Evolutionary conservation across 2,888 invertebrate species (phyloP), one percentile per base, ranked within the genome.

Genomic region (Leucoma salicis): DNA sequence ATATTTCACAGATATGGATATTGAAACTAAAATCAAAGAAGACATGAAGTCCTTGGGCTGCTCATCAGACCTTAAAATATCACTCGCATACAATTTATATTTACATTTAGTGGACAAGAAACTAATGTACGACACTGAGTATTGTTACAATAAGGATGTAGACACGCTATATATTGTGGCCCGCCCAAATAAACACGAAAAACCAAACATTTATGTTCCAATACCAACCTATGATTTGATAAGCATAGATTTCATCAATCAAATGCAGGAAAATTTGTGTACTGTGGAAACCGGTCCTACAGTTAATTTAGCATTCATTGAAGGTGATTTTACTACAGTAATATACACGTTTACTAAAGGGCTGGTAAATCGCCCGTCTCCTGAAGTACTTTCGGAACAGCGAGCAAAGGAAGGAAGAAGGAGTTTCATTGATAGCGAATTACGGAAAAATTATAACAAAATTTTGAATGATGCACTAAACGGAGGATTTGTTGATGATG

Each of bases 61-160:
- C 51, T 59, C 58, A n/a, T 81, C 78, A 0, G 75, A 78, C 15
- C 59, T 70, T 44, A 82, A 89, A 62, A 78, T 89, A 31, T 59
- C 83, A 2, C 66, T 90, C 2, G 84, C 89, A 0, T 87, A 78
- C 44, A 76, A 82, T 37, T 59, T 90, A 8, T 90, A 88, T 55
- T 70, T 88, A 8, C 71, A 88, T 53, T 72, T 90, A 40, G 77
- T 88, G 0, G 90, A 90, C 49, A 78, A 84, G 34, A 86, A 86
- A 63, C 64, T 82, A 1, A 90, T 90, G 89, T 84, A 88, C 53
- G 90, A 90, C 41, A 84, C 85, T 0, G 86, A 88, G 60, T 89
- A 89, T 49, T 84, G 81, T 31, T 90, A 78, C 49, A 87, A 89
- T 45, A 82, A 72, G 41, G 87, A 89, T 32, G 73, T 89, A 31